Base-by-base conservation (phyloP, 2,888 invertebrate species). In the Rotaria macrura region DNA sequence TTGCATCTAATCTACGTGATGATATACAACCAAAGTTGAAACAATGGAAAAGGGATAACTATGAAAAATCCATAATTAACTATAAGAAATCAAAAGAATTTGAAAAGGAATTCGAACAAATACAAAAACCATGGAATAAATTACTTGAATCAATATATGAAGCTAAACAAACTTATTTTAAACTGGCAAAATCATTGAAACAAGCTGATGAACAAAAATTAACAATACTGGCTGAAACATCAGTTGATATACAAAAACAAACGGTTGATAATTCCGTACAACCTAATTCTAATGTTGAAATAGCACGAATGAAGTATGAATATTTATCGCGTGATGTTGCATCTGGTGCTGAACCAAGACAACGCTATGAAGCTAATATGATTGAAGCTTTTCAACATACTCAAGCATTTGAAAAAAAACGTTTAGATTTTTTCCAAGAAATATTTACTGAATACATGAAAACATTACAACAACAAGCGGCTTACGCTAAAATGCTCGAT, bases 361-460 rank as follows among this genome's bases (percentile, higher is more conserved):
- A 84, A 54, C 84, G 84, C 9, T 84, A 84, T 54, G 84, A 52
- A 84, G 54, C 38, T 17, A 54, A 49, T 54, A 84, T 84, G 84
- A 84, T 23, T 25, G 49, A 54, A 38, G 5, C n/a, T 10, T 84
- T 84, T 54, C 34, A 84, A 49, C 49, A 52, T 54, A 52, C 52
- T 4, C 84, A 84, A 84, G 34, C 43, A 54, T 84, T 84, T 34
- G 84, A 84, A 54, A 49, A 38, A 34, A 52, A 49, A 84, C 49
- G 84, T 3, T 29, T 84, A 29, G 84, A 84, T 84, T 84, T 84
- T 84, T 84, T 84, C 9, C 52, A 54, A 84, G 84, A 84, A 47
- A 52, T 54, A 29, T 84, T 84, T 52, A 10, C 23, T 23, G 49
- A 49, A 47, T 84, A 84, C 25, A 38, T 34, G 5, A 34, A 52